Base-by-base conservation (phyloP, 2,888 invertebrate species). In the Aphrophora alni region DNA sequence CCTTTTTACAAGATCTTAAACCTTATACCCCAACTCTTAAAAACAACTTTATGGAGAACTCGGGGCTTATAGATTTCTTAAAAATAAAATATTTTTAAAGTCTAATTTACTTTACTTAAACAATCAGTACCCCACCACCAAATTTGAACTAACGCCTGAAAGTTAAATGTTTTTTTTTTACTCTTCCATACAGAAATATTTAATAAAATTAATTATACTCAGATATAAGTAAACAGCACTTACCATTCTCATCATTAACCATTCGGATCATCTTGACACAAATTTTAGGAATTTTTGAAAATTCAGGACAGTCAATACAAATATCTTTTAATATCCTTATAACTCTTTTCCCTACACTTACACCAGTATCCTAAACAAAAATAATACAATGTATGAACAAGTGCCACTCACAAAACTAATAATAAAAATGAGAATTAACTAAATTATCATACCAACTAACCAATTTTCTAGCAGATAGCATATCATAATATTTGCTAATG, bases 311-410 rank as follows among this genome's bases (percentile, higher is more conserved):
- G 87, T 98, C 98, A 87, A 98, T 94, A 88, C 99, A 99, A 87
- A 99, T 98, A 88, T 99, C 99, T 88, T 98, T 96, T 86, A 99
- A 91, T 84, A 99, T 99, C 90, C 99, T 98, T 86, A 99, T 99
- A 78, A 99, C 99, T 84, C 99, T 92, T 89, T 99, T 99, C 51
- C 99, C 91, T 12, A 99, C 99, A 87, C 98, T 98, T 17, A 99
- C 98, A 83, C 99, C 99, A 17, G 99, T 99, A 88, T 99, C 99
- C 92, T 92, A 81, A 21, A n/a, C n/a, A 85, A 85, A 84, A 83
- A 75, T 44, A 24, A 26, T 4, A 51, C 71, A 51, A 79, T 73
- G 76, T 71, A 21, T 26, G 26, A 38, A 78, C n/a, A 27, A 12
- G 14, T 33, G 14, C 26, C 17, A 27, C 24, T 10, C 68, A 21